Evolutionary conservation across 2,888 invertebrate species (phyloP).

Genomic region (Steromphala cineraria): DNA sequence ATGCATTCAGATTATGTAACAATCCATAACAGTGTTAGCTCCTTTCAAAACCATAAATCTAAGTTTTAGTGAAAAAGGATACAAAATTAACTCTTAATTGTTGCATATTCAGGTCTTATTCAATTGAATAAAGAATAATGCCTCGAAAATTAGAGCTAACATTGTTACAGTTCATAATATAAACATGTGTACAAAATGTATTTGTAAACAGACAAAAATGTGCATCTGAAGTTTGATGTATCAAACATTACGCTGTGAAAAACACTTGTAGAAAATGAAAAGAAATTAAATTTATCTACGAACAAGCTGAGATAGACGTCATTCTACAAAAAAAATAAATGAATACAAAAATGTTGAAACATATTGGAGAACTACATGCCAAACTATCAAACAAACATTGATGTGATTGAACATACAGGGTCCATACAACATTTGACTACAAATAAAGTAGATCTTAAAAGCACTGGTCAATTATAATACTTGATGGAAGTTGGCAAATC

Average conservation of each 20-base stretch:
- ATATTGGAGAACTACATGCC: too few species aligned
- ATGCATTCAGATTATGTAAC: neutral
- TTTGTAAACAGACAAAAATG: neutral
- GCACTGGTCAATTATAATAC: neutral
- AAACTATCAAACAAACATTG: too few species aligned
- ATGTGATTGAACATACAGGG: too few species aligned
- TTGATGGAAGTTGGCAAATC: neutral
- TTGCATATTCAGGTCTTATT: neutral
- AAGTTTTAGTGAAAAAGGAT: too few species aligned
- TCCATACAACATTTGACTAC: too few species aligned
- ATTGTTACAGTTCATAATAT: neutral
- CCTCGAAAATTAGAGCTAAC: neutral
- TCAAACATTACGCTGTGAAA: neutral
- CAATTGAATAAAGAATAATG: neutral
- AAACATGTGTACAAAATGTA: neutral
- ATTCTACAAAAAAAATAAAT: too few species aligned
- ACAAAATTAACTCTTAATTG: too few species aligned
- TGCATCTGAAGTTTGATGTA: neutral
- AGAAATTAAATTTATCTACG: neutral
- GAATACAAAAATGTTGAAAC: too few species aligned
- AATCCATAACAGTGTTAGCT: neutral
- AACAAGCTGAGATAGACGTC: too few species aligned
- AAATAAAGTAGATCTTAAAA: neutral
- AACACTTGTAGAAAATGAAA: neutral
- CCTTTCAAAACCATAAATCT: neutral